Base-by-base conservation (phyloP, 2,888 invertebrate species). In the Omphaloscelis lunosa region DNA sequence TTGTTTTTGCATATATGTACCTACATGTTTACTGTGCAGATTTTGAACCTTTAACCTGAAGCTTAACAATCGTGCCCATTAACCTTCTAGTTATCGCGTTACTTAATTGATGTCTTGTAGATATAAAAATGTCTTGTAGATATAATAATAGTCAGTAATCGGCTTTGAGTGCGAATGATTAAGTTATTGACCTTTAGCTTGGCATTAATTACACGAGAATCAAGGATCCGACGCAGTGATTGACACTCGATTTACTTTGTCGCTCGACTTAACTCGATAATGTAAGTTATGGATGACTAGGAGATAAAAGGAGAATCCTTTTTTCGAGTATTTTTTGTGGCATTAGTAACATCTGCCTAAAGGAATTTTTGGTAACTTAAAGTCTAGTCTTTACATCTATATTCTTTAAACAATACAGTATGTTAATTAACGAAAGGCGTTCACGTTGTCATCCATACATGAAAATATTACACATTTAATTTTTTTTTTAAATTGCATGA, bases 161-260 rank as follows among this genome's bases (percentile, higher is more conserved):
- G 1, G 11, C 17, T 53, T 48, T 48, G 56, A 68, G n/a, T 53
- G 27, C 29, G 23, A 34, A 27, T 45, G 41, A 68, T 68, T 27
- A n/a, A 29, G 56, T 62, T 56, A 56, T 48, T 82, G 62, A 68
- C n/a, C n/a, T 82, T 53, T 27, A 63, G 23, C 48, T 17, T 6
- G n/a, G 20, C 53, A 63, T 68, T 68, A 63, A 68, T 82, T 68
- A 56, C 45, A 5, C 0, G 75, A 53, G 23, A 34, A 41, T 34
- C 27, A 12, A 65, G 62, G 23, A 39, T 41, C 20, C 27, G 27
- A 72, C 39, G 27, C 29, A 15, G 4, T 58, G 63, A 80, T 62
- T 71, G 78, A 70, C 83, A 62, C 34, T 62, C 61, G 70, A 67
- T 80, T 77, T 62, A 58, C 27, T 53, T 48, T 41, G 23, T 67